Evolutionary conservation across 2,797 vertebrate genomes (phyloP).

Genomic region (Sebastes nivosus): DNA sequence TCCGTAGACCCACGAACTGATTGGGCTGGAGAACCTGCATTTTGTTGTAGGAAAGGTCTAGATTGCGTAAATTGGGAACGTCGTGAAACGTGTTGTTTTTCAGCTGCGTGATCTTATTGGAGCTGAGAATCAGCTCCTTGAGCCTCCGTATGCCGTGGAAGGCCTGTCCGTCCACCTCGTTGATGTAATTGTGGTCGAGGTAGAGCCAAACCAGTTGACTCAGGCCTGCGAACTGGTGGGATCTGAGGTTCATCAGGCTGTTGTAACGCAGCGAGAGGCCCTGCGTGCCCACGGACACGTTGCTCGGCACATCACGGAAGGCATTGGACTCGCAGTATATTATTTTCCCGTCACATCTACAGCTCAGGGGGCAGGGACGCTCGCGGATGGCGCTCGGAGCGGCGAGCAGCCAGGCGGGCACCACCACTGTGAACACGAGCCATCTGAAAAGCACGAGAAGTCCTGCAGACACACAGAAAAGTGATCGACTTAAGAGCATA

Average conservation of each 20-base stretch:
- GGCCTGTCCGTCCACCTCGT: conserved; percentile 89
- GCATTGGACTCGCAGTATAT: conserved; percentile 98
- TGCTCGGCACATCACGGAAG: conserved; percentile 93
- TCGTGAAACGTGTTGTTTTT: conserved; percentile 95
- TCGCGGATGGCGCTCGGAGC: conserved; percentile 85
- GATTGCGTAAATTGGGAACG: conserved; percentile 93
- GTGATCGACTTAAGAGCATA: conserved; percentile 20
- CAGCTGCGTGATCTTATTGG: conserved; percentile 93
- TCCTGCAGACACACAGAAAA: conserved; percentile 75
- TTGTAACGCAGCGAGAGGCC: conserved; percentile 97
- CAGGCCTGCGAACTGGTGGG: conserved; percentile 93
- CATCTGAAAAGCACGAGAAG: conserved; percentile 76
- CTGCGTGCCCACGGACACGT: conserved; percentile 93
- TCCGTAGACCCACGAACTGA: conserved; percentile 93
- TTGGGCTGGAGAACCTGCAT: conserved; percentile 89
- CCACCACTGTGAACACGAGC: conserved; percentile 75
- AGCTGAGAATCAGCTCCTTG: conserved; percentile 97
- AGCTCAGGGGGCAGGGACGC: conserved; percentile 93
- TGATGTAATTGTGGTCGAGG: conserved; percentile 98
- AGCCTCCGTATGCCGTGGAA: conserved; percentile 94
- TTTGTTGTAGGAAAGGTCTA: conserved; percentile 98
- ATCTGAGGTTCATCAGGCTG: conserved; percentile 92
- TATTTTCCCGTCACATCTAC: conserved; percentile 97
- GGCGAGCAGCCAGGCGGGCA: conserved; percentile 82
- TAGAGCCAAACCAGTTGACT: conserved; percentile 98